Base-by-base conservation (phyloP, 2,888 invertebrate species). In the Eilema caniola region DNA sequence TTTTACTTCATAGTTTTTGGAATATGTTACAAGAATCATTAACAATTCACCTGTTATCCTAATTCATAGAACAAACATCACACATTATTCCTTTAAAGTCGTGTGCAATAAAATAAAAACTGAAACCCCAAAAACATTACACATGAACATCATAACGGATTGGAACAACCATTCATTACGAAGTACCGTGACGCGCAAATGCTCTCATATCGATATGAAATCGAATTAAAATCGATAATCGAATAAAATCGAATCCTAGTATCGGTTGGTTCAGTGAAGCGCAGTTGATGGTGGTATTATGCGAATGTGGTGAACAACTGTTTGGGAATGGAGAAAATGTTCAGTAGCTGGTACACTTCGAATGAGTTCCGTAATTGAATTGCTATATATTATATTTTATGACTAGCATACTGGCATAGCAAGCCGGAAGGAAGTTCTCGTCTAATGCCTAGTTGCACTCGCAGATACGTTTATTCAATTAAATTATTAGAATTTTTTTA, bases 211-310 rank as follows among this genome's bases (percentile, higher is more conserved):
- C 87, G 87, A 89, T 90, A 86, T 86, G 80, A 85, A 92, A 91
- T 91, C 89, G 87, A 92, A 93, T 93, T 89, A 88, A 88, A 91
- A 90, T 90, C 89, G 90, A 88, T 89, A 86, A 41, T 89, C 83
- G 84, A 84, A 85, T 87, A 88, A 88, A 86, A 41, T 89, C 83
- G 84, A 84, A 85, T 87, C 78, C 80, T 78, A 84, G 82, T 87
- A 85, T 83, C 82, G 83, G 83, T 83, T 83, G 82, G 82, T 73
- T 76, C 89, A 90, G 86, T 85, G 83, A 84, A 85, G 85, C 83
- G 87, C 81, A 75, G 66, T 69, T 88, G 88, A 90, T 88, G 90
- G 83, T 68, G 47, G 76, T 84, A 90, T 91, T 91, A 91, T 90
- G 82, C 88, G 82, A 81, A 90, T 87, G 86, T 85, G 77, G 74